Conservation (phyloP, 2,113 vertebrate genomes). For the Ochotona curzoniae region DNA sequence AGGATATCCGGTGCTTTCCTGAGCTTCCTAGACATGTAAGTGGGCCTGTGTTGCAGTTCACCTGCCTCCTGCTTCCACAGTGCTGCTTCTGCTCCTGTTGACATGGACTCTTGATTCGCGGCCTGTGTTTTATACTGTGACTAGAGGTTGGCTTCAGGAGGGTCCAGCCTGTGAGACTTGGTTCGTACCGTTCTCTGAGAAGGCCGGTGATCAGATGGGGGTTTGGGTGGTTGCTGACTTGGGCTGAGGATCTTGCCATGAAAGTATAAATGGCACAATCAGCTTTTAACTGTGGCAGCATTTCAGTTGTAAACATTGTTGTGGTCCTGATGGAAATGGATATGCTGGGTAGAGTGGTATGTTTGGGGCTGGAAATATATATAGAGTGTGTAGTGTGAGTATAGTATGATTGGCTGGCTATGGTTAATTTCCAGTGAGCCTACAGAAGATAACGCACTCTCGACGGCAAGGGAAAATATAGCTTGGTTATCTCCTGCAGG, state of each 20-base stretch:
- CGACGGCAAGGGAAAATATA: neutral
- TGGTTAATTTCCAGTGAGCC: neutral
- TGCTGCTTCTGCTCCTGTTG: rapidly evolving
- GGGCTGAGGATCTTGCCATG: neutral
- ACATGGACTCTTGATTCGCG: neutral
- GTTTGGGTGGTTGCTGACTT: neutral
- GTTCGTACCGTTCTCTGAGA: neutral
- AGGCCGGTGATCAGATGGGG: neutral
- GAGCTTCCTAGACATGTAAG: neutral
- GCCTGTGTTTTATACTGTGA: neutral
- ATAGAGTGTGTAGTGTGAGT: neutral
- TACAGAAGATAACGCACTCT: neutral
- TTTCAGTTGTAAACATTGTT: neutral
- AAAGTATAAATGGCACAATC: neutral
- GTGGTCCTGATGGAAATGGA: neutral
- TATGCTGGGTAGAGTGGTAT: neutral
- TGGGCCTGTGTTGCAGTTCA: neutral
- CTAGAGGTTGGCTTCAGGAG: neutral
- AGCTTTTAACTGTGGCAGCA: neutral
- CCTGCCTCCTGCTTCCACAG: neutral
- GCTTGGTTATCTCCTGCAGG: neutral
- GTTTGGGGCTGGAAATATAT: neutral
- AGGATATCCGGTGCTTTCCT: neutral
- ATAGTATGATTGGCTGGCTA: neutral
- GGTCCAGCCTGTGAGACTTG: neutral